Conservation (phyloP, 2,113 vertebrate genomes). For the Pelobates fuscus region DNA sequence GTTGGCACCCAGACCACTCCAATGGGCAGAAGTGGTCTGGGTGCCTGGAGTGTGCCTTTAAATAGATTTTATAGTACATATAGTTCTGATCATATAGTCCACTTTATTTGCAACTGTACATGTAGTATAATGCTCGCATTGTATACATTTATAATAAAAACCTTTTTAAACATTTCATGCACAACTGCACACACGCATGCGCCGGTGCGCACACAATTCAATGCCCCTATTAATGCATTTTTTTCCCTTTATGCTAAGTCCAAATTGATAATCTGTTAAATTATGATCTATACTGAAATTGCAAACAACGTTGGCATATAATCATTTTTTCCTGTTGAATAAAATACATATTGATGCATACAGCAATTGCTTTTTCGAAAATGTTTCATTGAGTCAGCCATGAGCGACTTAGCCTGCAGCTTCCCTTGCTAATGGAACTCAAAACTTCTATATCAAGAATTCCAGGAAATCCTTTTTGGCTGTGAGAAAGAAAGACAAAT, state of each 20-base stretch:
- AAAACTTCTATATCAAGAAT: conserved; percentile 44
- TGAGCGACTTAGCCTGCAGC: conserved; percentile 54
- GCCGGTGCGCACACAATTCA: neutral
- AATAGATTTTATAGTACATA: too few species aligned
- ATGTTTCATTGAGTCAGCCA: conserved; percentile 52
- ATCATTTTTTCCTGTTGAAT: conserved; percentile 1
- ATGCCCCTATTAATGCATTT: neutral
- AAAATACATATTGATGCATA: neutral
- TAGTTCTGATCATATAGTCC: too few species aligned
- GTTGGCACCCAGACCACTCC: too few species aligned
- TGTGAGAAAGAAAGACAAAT: neutral
- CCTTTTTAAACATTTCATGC: neutral
- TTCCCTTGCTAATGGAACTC: conserved; percentile 53
- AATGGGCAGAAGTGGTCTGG: too few species aligned
- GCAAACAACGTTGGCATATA: neutral
- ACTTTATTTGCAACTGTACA: too few species aligned
- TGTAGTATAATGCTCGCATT: neutral
- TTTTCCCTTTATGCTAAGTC: neutral
- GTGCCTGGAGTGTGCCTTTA: too few species aligned
- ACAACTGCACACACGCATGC: neutral
- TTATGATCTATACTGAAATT: neutral
- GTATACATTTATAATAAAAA: neutral
- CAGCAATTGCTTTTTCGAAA: conserved; percentile 52
- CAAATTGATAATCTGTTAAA: neutral
- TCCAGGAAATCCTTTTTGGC: conserved; percentile 36